phyloP scores from a whole-genome alignment of 1,140 invertebrate species.

The Augochlora pura region DNA sequence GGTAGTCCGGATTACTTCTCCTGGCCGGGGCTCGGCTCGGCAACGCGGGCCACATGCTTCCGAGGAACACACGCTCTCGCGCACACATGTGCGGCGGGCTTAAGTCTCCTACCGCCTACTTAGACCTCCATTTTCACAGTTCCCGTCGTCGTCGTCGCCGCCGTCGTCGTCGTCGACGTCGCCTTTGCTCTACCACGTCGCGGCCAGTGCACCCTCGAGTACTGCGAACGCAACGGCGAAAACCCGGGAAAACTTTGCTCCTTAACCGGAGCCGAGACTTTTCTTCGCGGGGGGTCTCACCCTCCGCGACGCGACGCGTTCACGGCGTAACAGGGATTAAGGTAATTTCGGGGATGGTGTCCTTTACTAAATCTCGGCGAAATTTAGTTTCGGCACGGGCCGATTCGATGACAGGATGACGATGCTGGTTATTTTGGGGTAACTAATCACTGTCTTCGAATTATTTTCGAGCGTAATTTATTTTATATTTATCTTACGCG shows the following conservation, averaged over 20 bases:
- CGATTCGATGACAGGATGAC: too few relatives aligned
- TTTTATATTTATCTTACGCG: too few relatives aligned
- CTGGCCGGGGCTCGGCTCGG: neutral
- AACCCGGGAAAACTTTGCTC: conserved; percentile 29
- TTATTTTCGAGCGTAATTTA: too few relatives aligned
- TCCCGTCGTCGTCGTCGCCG: conserved; percentile 39
- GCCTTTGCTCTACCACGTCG: conserved; percentile 24
- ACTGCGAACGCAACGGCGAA: conserved; percentile 2
- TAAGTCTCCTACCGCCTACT: conserved; percentile 38
- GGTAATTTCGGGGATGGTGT: too few relatives aligned
- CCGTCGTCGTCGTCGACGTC: neutral
- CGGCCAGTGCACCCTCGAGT: conserved; percentile 37
- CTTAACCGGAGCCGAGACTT: conserved; percentile 16
- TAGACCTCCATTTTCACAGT: conserved; percentile 50
- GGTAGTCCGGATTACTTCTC: conserved; percentile 47
- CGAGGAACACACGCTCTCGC: conserved; percentile 15
- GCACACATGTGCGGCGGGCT: conserved; percentile 34
- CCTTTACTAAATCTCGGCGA: too few relatives aligned
- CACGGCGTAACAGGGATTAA: neutral
- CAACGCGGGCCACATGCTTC: conserved; percentile 21
- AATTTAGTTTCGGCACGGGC: too few relatives aligned
- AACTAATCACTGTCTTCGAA: too few relatives aligned
- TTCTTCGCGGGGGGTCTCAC: neutral
- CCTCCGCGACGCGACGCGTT: neutral
- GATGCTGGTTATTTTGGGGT: too few relatives aligned